Conservation (phyloP, 2,113 vertebrate species). For the Corydoras maculifer region DNA sequence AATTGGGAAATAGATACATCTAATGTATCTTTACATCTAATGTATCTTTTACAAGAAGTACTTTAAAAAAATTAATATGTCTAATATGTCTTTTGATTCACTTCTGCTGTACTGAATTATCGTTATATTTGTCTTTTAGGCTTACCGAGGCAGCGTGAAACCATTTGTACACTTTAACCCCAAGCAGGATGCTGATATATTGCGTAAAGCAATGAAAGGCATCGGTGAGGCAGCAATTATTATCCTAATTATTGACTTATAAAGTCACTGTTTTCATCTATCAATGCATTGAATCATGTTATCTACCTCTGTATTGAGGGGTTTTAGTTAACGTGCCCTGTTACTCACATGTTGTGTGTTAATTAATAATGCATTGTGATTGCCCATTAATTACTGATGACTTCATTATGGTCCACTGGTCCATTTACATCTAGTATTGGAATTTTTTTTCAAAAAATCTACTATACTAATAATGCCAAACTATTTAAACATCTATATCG, state of each 20-base stretch:
- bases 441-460: too few relatives aligned
- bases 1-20: too few relatives aligned
- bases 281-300: background rate
- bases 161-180: constrained; percentile 79
- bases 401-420: too few relatives aligned
- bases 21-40: too few relatives aligned
- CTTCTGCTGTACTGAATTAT: background rate
- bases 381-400: too few relatives aligned
- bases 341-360: background rate
- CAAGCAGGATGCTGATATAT: constrained; percentile 81
- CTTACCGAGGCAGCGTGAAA: constrained; percentile 73
- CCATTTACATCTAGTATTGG: too few relatives aligned
- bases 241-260: background rate
- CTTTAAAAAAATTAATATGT: too few relatives aligned
- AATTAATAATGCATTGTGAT: background rate
- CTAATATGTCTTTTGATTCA: background rate
- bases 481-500: too few relatives aligned
- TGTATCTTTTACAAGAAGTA: too few relatives aligned
- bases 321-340: background rate
- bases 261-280: constrained; percentile 12
- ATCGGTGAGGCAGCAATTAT: constrained; percentile 67
- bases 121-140: constrained; percentile 51
- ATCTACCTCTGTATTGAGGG: constrained; percentile 1
- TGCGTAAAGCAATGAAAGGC: constrained; percentile 94
- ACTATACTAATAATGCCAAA: too few relatives aligned